A percentile compares a stretch with the other conserved stretches of the same genome.
Evolutionary conservation across 2,888 invertebrate species (phyloP).

Genomic region (Limenitis camilla): DNA sequence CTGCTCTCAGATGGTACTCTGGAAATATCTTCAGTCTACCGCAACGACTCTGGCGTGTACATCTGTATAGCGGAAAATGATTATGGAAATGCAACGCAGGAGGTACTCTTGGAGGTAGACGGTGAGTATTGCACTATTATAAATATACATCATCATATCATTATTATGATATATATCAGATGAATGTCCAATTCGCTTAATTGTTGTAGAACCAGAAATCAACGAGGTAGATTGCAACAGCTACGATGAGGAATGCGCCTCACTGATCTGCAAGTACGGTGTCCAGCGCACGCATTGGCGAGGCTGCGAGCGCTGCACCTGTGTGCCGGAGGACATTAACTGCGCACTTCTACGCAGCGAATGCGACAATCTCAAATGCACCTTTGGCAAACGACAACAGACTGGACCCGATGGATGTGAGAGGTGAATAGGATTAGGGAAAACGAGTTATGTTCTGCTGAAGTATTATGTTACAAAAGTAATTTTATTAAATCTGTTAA

Average conservation of each 20-base stretch:
- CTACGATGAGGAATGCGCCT: constrained; percentile 76
- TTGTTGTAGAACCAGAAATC: constrained; percentile 17
- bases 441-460: too few relatives aligned
- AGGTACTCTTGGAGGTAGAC: constrained; percentile 81
- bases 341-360: constrained; percentile 76
- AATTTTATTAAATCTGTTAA: too few relatives aligned
- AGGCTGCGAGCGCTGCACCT: constrained; percentile 80
- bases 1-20: constrained; percentile 82
- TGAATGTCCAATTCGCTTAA: too few relatives aligned
- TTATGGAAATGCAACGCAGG: constrained; percentile 79
- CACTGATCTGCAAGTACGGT: constrained; percentile 80
- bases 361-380: constrained; percentile 80
- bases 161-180: too few relatives aligned
- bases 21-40: constrained; percentile 86
- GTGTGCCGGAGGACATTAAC: constrained; percentile 43
- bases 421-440: constrained; percentile 40
- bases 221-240: constrained; percentile 69
- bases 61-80: constrained; percentile 89
- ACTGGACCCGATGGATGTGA: constrained; percentile 43
- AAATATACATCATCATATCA: too few relatives aligned
- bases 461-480: too few relatives aligned
- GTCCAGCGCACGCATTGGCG: constrained; percentile 72
- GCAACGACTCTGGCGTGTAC: constrained; percentile 88
- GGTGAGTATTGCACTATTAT: too few relatives aligned
- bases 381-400: constrained; percentile 78